A percentile compares a stretch with the other conserved stretches of the same genome.
Evolutionary conservation across 2,113 vertebrate species (phyloP).

Genomic region (Pao palembangensis): DNA sequence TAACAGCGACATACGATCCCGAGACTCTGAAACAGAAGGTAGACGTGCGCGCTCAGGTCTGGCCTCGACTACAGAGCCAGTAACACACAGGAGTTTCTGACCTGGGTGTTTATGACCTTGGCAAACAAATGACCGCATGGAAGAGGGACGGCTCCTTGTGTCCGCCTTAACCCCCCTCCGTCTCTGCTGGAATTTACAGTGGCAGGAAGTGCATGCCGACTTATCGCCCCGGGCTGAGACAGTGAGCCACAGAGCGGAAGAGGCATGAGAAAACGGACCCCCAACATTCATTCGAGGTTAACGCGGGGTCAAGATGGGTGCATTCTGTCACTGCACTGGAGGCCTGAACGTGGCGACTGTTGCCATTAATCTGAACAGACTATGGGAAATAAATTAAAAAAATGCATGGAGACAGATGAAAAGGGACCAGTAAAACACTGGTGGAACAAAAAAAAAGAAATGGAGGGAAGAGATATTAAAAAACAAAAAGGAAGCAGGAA

Average conservation of each 20-base stretch:
- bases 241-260: background rate
- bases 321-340: conserved; percentile 13
- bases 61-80: background rate
- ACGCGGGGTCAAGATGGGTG: conserved; percentile 12
- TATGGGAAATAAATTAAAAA: background rate
- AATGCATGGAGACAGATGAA: background rate
- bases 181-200: conserved; percentile 14
- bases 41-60: background rate
- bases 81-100: conserved; percentile 24
- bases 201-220: conserved; percentile 43
- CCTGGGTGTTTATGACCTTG: conserved; percentile 25
- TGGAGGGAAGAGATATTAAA: conserved; percentile 2
- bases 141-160: conserved; percentile 27
- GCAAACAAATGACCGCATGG: conserved; percentile 39
- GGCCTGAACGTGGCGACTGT: background rate
- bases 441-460: conserved; percentile 8
- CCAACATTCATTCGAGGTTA: background rate
- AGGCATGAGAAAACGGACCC: background rate
- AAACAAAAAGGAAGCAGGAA: background rate
- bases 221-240: conserved; percentile 23
- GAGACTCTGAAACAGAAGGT: background rate
- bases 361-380: no score
- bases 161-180: conserved; percentile 3
- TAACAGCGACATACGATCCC: background rate
- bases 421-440: conserved; percentile 10